Percentiles rank a stretch among this genome's conserved stretches.
phyloP scores from a whole-genome alignment of 2,888 invertebrate species.

The Galeopsomyia nigrocyanea region DNA sequence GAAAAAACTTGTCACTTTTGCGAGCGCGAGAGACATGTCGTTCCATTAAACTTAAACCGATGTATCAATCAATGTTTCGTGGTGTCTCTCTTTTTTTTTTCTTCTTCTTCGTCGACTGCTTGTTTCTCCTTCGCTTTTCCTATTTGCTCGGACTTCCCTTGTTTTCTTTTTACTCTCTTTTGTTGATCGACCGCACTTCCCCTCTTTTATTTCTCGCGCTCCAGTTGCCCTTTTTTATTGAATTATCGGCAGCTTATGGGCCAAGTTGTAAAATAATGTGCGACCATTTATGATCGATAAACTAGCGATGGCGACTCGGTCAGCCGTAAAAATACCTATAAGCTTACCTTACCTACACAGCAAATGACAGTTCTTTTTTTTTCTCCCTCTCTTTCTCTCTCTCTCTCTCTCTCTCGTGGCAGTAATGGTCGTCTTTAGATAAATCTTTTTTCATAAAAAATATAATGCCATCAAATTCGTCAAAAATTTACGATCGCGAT shows the following conservation, averaged over 20 bases:
- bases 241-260: constrained; percentile 14
- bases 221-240: constrained; percentile 25
- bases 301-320: neutral
- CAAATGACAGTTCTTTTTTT: constrained; percentile 5
- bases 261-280: constrained; percentile 19
- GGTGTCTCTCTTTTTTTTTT: neutral
- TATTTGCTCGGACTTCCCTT: constrained; percentile 17
- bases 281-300: constrained; percentile 11
- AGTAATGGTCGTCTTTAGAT: no score
- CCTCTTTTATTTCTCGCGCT: constrained; percentile 23
- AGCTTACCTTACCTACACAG: neutral
- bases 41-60: constrained; percentile 46
- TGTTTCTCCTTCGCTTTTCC: neutral
- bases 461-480: no score
- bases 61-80: constrained; percentile 46
- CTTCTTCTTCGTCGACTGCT: neutral
- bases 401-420: neutral
- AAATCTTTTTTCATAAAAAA: no score
- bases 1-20: constrained; percentile 38
- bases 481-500: no score
- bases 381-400: neutral
- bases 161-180: constrained; percentile 4
- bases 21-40: constrained; percentile 2
- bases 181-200: constrained; percentile 34
- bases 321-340: constrained; percentile 11